Conservation (phyloP, 2,888 invertebrate species). For the Acleris literana region DNA sequence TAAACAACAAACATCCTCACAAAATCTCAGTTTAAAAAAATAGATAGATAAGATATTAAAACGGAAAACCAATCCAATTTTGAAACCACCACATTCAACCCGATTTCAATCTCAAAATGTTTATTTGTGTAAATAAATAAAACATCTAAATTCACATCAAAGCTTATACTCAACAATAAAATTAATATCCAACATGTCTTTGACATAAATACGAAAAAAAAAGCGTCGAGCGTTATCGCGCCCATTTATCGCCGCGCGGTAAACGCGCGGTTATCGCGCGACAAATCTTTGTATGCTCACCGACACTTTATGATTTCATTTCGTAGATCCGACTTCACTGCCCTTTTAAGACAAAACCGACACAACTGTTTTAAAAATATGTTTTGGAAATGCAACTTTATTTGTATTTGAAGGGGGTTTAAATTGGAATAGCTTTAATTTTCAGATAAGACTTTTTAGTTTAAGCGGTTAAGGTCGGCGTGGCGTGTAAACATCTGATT, state of each 20-base stretch:
- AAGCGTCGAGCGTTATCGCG: constrained; percentile 55
- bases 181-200: constrained; percentile 33
- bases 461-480: not conserved
- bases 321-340: constrained; percentile 41
- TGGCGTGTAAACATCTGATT: constrained; percentile 26
- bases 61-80: too few relatives aligned
- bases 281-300: constrained; percentile 56
- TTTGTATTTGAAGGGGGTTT: too few relatives aligned
- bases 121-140: not conserved
- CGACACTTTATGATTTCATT: constrained; percentile 66
- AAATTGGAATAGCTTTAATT: too few relatives aligned
- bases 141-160: constrained; percentile 8
- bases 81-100: not conserved
- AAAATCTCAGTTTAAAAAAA: too few relatives aligned
- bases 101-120: not conserved
- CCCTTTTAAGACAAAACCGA: too few relatives aligned
- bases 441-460: too few relatives aligned
- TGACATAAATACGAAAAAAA: constrained; percentile 46
- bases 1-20: too few relatives aligned
- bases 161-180: constrained; percentile 6
- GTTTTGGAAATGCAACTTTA: too few relatives aligned
- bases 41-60: too few relatives aligned
- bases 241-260: constrained; percentile 62
- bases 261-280: constrained; percentile 58
- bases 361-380: too few relatives aligned